Conservation (phyloP, 2,797 vertebrate genomes). For the Malurus leucopterus region DNA sequence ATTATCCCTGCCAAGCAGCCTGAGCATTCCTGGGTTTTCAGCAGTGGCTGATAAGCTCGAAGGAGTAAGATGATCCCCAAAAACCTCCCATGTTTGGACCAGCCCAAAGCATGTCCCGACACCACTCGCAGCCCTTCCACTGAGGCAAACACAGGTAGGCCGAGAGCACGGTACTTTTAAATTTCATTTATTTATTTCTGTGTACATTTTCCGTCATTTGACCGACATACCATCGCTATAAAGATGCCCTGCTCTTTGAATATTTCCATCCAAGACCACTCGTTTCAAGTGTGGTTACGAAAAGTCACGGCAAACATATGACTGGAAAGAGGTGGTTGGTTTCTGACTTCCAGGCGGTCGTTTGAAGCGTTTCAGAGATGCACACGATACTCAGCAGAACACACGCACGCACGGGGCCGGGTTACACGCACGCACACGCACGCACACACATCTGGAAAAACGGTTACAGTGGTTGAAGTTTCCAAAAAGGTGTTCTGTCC, state of each 20-base stretch:
- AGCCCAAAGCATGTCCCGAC: not conserved
- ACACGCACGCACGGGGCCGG: conserved; percentile 38
- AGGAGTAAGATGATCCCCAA: not conserved
- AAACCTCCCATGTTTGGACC: not conserved
- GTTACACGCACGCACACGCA: not conserved
- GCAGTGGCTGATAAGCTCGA: not conserved
- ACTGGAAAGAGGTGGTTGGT: conserved; percentile 59
- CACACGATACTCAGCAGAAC: conserved; percentile 47
- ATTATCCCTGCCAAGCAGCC: not conserved
- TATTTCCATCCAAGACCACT: conserved; percentile 41
- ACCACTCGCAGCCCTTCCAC: not conserved
- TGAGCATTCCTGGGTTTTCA: not conserved
- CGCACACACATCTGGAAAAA: conserved; percentile 30
- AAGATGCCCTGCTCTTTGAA: conserved; percentile 57
- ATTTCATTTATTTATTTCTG: conserved; percentile 68
- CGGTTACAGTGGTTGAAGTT: conserved; percentile 36
- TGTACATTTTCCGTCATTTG: conserved; percentile 63
- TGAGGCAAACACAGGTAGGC: not conserved
- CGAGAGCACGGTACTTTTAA: not conserved
- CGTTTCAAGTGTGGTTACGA: conserved; percentile 61
- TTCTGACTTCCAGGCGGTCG: conserved; percentile 49
- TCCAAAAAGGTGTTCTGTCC: conserved; percentile 45
- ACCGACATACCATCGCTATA: conserved; percentile 56
- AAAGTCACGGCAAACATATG: conserved; percentile 60
- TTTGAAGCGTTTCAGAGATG: conserved; percentile 53